Evolutionary conservation across 2,113 vertebrate species (phyloP).

Genomic region (Nasalis larvatus): DNA sequence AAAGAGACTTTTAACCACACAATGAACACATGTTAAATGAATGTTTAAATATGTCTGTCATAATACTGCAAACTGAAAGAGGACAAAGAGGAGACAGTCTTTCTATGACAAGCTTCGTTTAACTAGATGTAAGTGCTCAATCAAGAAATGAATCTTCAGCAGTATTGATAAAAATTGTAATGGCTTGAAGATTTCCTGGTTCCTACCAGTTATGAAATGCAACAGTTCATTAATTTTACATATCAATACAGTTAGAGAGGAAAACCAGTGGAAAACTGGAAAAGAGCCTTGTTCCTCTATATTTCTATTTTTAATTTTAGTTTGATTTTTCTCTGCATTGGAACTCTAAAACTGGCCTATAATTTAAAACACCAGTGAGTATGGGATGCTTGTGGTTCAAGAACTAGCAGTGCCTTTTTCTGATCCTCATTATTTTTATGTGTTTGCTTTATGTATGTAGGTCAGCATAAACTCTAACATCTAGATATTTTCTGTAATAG

Average conservation of each 20-base stretch:
- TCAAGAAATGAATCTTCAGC: neutral
- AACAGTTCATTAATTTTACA: neutral
- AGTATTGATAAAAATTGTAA: neutral
- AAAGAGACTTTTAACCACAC: neutral
- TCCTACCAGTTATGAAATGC: neutral
- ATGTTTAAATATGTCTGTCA: neutral
- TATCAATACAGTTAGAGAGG: neutral
- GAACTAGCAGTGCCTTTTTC: neutral
- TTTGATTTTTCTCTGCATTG: neutral
- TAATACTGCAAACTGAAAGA: neutral
- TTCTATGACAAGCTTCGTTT: neutral
- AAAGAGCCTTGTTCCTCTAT: neutral
- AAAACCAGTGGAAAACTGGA: neutral
- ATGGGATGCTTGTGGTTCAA: accelerated
- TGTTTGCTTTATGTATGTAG: neutral
- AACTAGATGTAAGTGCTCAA: neutral
- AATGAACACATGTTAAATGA: neutral
- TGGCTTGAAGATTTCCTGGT: neutral
- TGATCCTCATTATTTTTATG: neutral
- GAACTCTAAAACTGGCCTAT: neutral
- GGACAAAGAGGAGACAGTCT: neutral
- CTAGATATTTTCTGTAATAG: neutral
- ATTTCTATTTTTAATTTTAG: neutral
- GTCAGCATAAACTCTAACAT: neutral
- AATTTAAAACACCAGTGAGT: neutral